Percentiles rank a stretch among this genome's conserved stretches.
Evolutionary conservation across 2,888 invertebrate species (phyloP).

Genomic region (Monopis laevigella): DNA sequence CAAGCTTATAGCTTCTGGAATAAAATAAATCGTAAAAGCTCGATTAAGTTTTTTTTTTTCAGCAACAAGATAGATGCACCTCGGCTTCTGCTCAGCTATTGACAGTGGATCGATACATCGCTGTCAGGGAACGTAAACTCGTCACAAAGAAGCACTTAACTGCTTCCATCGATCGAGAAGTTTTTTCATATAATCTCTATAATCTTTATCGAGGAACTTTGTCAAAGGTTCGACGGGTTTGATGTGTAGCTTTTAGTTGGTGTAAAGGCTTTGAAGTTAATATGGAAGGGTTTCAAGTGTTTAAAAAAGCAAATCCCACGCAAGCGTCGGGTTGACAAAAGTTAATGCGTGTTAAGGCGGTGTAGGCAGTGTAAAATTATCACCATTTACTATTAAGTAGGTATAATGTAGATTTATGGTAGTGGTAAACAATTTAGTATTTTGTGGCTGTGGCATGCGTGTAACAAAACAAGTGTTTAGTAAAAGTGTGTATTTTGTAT

Average conservation of each 20-base stretch:
- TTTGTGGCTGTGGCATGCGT: too few species aligned
- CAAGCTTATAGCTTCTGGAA: too few species aligned
- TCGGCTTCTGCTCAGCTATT: constrained; percentile 4
- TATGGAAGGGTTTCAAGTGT: not conserved
- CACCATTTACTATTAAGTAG: too few species aligned
- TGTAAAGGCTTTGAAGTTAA: not conserved
- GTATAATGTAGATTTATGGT: too few species aligned
- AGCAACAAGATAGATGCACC: constrained; percentile 4
- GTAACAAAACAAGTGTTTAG: too few species aligned
- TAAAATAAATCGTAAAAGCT: constrained; percentile 5
- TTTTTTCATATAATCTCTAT: constrained; percentile 11
- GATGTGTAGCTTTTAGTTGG: not conserved
- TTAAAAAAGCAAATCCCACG: constrained; percentile 12
- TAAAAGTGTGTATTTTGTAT: too few species aligned
- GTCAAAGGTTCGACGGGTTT: constrained; percentile 1
- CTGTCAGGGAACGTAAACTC: constrained; percentile 14
- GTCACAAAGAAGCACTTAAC: constrained; percentile 18
- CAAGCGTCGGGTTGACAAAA: constrained; percentile 25
- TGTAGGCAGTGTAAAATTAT: too few species aligned
- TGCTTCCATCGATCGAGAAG: constrained; percentile 6
- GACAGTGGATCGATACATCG: constrained; percentile 10
- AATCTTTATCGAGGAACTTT: constrained; percentile 8
- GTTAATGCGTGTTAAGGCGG: constrained; percentile 26
- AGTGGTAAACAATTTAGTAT: too few species aligned
- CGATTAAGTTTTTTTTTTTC: constrained; percentile 8